phyloP scores from a whole-genome alignment of 2,113 vertebrate genomes.

The Egretta garzetta region DNA sequence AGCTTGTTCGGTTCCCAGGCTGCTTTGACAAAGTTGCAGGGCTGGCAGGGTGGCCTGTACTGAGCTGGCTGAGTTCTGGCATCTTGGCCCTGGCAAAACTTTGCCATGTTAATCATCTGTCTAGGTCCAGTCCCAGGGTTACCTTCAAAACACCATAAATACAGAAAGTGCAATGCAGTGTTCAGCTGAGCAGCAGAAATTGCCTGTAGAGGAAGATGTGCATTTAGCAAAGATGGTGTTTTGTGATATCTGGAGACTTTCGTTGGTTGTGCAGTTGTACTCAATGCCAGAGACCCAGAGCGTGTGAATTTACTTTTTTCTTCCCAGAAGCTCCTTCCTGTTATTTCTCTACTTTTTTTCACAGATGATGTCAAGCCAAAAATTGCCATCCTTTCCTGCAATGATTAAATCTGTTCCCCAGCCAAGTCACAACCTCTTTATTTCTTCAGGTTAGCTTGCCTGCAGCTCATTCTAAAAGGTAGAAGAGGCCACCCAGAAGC shows the following conservation, averaged over 20 bases:
- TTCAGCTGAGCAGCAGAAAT: neutral
- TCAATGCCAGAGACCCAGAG: neutral
- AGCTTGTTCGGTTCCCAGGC: neutral
- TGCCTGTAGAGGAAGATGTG: neutral
- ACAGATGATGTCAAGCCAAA: neutral
- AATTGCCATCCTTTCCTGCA: neutral
- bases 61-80: neutral
- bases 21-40: neutral
- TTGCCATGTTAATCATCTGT: rapidly evolving
- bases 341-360: neutral
- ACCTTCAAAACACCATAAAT: neutral
- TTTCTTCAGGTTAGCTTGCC: neutral
- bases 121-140: neutral
- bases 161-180: neutral
- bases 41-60: neutral
- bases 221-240: neutral
- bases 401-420: neutral
- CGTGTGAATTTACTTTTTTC: neutral
- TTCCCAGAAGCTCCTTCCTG: neutral
- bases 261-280: neutral
- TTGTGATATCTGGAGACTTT: neutral
- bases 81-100: neutral
- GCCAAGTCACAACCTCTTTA: neutral
- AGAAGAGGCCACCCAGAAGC: neutral
- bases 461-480: neutral